A percentile compares a stretch with the other conserved stretches of the same genome.
Evolutionary conservation across 2,113 vertebrate genomes (phyloP).

Genomic region (Gavia stellata): DNA sequence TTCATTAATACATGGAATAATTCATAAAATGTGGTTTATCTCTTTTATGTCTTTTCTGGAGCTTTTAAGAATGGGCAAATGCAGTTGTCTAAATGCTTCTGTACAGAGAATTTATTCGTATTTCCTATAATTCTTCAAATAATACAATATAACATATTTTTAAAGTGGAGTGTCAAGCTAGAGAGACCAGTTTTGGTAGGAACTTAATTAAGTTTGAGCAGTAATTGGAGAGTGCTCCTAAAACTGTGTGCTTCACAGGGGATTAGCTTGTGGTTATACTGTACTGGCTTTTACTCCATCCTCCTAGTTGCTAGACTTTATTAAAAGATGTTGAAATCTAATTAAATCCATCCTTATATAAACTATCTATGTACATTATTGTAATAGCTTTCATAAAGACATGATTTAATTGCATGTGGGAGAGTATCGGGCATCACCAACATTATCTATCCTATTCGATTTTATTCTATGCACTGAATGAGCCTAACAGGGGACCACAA

Average conservation of each 20-base stretch:
- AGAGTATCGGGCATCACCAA: background rate
- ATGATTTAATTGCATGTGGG: background rate
- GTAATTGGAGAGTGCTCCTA: background rate
- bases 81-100: background rate
- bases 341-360: conserved; percentile 9
- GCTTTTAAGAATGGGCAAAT: background rate
- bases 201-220: background rate
- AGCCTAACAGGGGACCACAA: background rate
- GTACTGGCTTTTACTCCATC: background rate
- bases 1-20: background rate
- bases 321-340: conserved; percentile 34
- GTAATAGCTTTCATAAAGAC: background rate
- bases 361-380: background rate
- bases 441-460: background rate
- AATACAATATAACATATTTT: background rate
- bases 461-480: background rate
- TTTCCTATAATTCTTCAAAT: background rate
- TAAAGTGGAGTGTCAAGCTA: background rate
- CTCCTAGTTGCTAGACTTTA: background rate
- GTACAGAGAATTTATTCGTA: background rate
- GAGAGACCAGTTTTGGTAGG: background rate
- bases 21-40: background rate
- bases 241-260: background rate
- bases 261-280: background rate
- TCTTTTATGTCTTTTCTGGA: background rate